These are phyloP conservation scores for Hydractinia echinata DNA, from an alignment of 30 jellyfish, hydroid and myxozoan genomes.

Conservation along the genomic window DNA sequence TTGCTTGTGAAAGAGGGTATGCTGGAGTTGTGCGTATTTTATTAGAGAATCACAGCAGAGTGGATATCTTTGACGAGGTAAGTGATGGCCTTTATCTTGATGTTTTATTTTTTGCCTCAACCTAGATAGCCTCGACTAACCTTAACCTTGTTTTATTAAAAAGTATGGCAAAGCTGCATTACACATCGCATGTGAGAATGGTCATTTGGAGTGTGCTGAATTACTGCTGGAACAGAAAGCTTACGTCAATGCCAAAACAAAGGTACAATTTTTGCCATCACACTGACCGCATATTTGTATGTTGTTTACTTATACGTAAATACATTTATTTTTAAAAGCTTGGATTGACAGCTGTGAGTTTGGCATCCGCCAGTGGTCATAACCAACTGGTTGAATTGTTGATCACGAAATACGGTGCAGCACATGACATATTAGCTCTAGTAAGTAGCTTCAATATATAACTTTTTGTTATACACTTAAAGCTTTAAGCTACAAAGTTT, in stretches of 20 bases:
- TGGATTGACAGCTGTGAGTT: slow-evolving; percentile 79
- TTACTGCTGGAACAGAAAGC: slow-evolving; percentile 69
- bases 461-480: neutral
- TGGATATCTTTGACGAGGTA: slow-evolving; percentile 91
- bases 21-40: slow-evolving; percentile 53
- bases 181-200: slow-evolving; percentile 76
- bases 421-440: slow-evolving; percentile 59
- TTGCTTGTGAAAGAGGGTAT: slow-evolving; percentile 70
- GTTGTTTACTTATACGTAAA: neutral
- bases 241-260: slow-evolving; percentile 79
- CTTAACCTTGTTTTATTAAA: neutral
- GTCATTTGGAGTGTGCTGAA: slow-evolving; percentile 61
- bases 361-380: slow-evolving; percentile 83
- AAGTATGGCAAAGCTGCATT: slow-evolving; percentile 85
- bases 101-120: neutral
- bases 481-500: neutral
- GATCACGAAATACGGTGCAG: slow-evolving; percentile 58
- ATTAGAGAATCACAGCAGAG: slow-evolving; percentile 63
- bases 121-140: neutral
- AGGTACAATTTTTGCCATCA: slow-evolving; percentile 47
- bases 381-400: slow-evolving; percentile 58
- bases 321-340: slow-evolving; percentile 25
- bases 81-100: neutral
- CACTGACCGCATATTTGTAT: neutral
- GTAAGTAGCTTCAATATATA: slow-evolving; percentile 35